Percentiles rank a stretch among this genome's conserved stretches.
phyloP scores from a whole-genome alignment of 2,888 invertebrate species.

The Acleris laterana region DNA sequence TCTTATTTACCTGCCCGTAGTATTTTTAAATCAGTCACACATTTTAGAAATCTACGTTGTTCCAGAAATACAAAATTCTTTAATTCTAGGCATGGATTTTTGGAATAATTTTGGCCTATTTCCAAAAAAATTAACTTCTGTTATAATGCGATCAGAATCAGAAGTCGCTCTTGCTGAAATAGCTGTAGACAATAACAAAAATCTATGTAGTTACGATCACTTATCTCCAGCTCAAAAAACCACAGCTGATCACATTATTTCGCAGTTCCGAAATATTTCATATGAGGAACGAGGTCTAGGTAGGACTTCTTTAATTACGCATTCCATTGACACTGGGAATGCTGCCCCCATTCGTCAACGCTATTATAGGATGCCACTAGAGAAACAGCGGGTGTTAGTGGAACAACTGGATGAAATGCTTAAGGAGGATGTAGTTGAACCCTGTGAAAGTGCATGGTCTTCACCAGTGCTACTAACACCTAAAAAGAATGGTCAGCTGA shows the following conservation, averaged over 20 bases:
- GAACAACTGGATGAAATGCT: too few species aligned
- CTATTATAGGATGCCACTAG: too few species aligned
- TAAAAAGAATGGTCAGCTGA: too few species aligned
- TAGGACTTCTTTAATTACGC: too few species aligned
- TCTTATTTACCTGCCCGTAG: background rate
- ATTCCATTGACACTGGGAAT: too few species aligned
- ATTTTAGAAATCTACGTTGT: background rate
- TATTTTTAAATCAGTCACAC: background rate
- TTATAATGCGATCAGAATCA: background rate
- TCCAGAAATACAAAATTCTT: background rate
- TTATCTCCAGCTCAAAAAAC: background rate
- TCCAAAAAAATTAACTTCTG: background rate
- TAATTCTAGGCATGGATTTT: constrained; percentile 1
- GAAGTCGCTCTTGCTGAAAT: background rate
- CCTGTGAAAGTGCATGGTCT: too few species aligned
- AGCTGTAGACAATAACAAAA: background rate
- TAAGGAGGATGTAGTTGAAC: too few species aligned
- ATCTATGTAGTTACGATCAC: background rate
- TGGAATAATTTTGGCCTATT: background rate
- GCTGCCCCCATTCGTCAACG: too few species aligned
- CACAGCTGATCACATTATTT: background rate
- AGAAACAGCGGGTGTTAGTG: too few species aligned
- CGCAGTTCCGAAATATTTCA: too few species aligned
- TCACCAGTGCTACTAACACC: too few species aligned
- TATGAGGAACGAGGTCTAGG: too few species aligned